Base-by-base conservation (phyloP, 2,888 invertebrate genomes). In the Nomada ferruginata region DNA sequence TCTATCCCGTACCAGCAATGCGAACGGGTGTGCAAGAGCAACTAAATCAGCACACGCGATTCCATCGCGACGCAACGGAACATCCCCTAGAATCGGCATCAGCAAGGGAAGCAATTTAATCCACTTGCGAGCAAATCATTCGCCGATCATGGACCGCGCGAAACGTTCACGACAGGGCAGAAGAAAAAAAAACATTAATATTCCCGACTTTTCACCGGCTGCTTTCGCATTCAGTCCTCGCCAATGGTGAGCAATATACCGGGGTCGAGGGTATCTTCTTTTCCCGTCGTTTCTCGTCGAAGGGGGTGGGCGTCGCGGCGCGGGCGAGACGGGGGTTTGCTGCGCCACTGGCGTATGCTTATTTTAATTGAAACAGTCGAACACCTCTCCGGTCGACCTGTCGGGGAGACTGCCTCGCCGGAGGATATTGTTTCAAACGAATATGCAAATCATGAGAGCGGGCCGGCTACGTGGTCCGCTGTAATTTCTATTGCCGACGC, bases 391-490 rank as follows among this genome's bases (percentile, higher is more conserved):
- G n/a, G 36, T 50, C 63, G 57, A 64, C 36, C 71, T 83, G 83
- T 85, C 85, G 85, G 64, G 76, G 82, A 82, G 72, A 78, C 84
- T 64, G 80, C 76, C 82, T 77, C 77, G 87, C 90, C 89, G 88
- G 87, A 85, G 92, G 91, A 93, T 93, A 93, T 93, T 93, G 93
- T 93, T 93, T 92, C 92, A 93, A 92, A 93, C 93, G 93, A 93
- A 93, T 93, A 93, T 93, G 93, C 93, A 93, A 93, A 93, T 93
- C 91, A 93, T 92, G 91, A 91, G 87, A 91, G 87, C 88, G 85
- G 79, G 81, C 86, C 82, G 76, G 82, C 87, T 87, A 90, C 88
- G 87, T 84, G 87, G 87, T 80, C 86, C 85, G 87, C 83, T 89
- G 92, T 92, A 90, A 92, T 92, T 92, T 91, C 92, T 91, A 91